These are phyloP conservation scores for Rhea pennata DNA, from an alignment of 2,113 vertebrate species.

Conservation along the genomic window DNA sequence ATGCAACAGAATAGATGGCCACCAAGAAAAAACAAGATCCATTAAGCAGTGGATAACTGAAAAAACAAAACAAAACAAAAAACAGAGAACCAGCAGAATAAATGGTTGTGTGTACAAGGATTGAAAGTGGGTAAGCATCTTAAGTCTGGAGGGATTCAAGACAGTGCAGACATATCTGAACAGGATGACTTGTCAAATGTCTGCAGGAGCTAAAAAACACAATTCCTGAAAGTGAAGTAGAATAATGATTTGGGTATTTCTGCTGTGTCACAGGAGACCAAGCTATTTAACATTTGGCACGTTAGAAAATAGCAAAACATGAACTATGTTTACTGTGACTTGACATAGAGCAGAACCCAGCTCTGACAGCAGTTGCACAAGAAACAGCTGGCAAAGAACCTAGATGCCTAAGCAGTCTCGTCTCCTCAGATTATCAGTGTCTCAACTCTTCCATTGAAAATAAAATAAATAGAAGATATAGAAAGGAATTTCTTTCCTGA, in stretches of 20 bases:
- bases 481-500: neutral
- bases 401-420: conserved; percentile 6
- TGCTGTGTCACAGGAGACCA: neutral
- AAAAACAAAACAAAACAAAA: neutral
- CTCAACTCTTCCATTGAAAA: neutral
- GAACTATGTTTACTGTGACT: neutral
- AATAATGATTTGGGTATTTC: neutral
- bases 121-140: neutral
- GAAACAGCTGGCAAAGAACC: conserved; percentile 49
- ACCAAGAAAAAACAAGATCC: neutral
- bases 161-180: neutral
- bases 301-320: conserved; percentile 5
- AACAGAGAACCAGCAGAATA: neutral
- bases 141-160: neutral
- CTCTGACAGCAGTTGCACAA: conserved; percentile 55
- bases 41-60: neutral
- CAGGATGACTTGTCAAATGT: neutral
- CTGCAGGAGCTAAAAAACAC: neutral
- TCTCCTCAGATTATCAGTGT: neutral
- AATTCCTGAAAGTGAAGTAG: neutral
- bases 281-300: neutral
- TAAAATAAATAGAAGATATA: neutral
- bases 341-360: conserved; percentile 7
- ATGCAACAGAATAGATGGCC: neutral
- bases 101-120: neutral